These are phyloP conservation scores for Cercopithecus mona DNA, from an alignment of 2,113 vertebrate genomes.

Conservation along the genomic window DNA sequence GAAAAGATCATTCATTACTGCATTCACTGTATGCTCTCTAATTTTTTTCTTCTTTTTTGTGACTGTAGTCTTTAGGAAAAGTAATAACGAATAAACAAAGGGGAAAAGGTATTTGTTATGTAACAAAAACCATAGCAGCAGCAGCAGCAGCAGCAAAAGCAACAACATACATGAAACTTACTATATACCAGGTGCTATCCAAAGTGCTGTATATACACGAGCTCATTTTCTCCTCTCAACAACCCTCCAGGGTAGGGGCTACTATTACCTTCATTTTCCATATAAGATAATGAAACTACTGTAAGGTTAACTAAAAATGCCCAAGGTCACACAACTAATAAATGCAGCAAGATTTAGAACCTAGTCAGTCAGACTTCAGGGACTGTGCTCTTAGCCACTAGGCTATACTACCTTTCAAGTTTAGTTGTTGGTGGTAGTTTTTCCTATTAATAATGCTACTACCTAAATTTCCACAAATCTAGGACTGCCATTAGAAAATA, in stretches of 20 bases:
- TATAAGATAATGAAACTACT: slow-evolving; percentile 1
- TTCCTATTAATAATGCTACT: neutral
- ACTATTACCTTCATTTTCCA: slow-evolving; percentile 41
- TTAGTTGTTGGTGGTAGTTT: neutral
- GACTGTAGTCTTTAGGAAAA: neutral
- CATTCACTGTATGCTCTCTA: neutral
- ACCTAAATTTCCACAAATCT: neutral
- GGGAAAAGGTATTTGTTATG: neutral
- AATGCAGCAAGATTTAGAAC: neutral
- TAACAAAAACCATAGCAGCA: neutral
- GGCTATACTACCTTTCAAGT: neutral
- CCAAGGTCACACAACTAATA: slow-evolving; percentile 31
- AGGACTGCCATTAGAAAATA: neutral
- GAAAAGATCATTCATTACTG: neutral
- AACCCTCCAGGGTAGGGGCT: neutral
- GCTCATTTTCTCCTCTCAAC: neutral
- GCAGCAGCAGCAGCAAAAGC: neutral
- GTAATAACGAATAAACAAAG: neutral
- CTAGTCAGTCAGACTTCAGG: neutral
- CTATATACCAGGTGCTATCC: neutral
- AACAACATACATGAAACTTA: neutral
- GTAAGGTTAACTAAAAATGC: neutral
- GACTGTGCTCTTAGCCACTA: neutral
- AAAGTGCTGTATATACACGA: neutral
- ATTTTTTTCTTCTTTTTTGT: neutral